Percentiles rank a stretch among this genome's conserved stretches.
phyloP scores from a whole-genome alignment of 2,113 vertebrate genomes.

The Podocnemis expansa region DNA sequence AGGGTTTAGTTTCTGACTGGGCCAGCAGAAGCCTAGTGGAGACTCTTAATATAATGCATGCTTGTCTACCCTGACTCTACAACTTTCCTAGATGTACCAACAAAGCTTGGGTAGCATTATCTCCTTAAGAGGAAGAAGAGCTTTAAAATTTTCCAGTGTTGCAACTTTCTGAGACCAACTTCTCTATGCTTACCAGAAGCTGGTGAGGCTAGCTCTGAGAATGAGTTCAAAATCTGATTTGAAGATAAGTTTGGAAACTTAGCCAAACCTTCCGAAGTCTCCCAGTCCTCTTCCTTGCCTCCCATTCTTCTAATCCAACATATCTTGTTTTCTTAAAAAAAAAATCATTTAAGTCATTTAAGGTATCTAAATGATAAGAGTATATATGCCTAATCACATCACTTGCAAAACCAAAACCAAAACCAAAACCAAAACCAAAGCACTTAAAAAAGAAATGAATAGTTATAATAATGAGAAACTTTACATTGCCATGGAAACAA shows the following conservation, averaged over 20 bases:
- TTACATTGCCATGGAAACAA: neutral
- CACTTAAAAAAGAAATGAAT: neutral
- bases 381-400: neutral
- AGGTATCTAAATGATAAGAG: neutral
- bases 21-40: no score
- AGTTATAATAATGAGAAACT: neutral
- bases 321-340: neutral
- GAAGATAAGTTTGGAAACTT: neutral
- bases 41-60: no score
- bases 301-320: neutral
- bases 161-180: neutral
- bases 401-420: neutral
- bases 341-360: neutral
- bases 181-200: rapidly evolving
- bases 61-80: neutral
- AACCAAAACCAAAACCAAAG: neutral
- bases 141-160: neutral
- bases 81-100: neutral
- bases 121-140: neutral
- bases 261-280: neutral
- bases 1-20: no score
- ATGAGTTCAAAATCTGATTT: rapidly evolving
- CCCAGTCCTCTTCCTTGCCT: neutral
- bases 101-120: neutral
- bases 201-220: neutral